Evolutionary conservation across 2,888 invertebrate species (phyloP).

Genomic region (Portevinia maculata): DNA sequence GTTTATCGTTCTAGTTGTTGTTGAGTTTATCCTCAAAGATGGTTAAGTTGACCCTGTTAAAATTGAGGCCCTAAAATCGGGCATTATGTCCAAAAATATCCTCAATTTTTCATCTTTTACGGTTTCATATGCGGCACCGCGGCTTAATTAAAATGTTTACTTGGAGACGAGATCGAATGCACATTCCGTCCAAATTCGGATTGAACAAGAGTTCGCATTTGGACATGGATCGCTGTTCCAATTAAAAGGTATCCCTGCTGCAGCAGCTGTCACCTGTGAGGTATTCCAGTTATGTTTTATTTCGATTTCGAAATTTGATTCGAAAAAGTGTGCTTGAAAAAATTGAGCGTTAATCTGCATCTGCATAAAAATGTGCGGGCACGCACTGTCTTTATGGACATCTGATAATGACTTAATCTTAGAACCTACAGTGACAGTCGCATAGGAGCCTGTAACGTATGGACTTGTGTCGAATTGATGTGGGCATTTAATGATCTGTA

Average conservation of each 20-base stretch:
- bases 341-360: constrained; percentile 19
- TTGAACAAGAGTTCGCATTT: constrained; percentile 13
- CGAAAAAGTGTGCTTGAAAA: neutral
- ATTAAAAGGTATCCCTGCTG: constrained; percentile 50
- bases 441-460: constrained; percentile 15
- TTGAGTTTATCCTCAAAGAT: neutral
- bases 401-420: constrained; percentile 68
- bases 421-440: constrained; percentile 24
- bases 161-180: neutral
- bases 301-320: constrained; percentile 24
- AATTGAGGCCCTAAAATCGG: constrained; percentile 17
- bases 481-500: constrained; percentile 43
- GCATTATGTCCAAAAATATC: constrained; percentile 16
- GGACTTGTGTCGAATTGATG: constrained; percentile 36
- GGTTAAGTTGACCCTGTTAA: constrained; percentile 3
- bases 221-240: constrained; percentile 45
- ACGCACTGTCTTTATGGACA: constrained; percentile 25
- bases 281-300: constrained; percentile 33
- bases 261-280: constrained; percentile 24
- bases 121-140: neutral
- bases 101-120: neutral
- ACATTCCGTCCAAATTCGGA: constrained; percentile 9
- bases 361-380: constrained; percentile 66
- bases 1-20: neutral
- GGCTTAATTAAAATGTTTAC: constrained; percentile 7